Evolutionary conservation across 2,797 vertebrate species (phyloP).

Genomic region (Epinephelus coioides): DNA sequence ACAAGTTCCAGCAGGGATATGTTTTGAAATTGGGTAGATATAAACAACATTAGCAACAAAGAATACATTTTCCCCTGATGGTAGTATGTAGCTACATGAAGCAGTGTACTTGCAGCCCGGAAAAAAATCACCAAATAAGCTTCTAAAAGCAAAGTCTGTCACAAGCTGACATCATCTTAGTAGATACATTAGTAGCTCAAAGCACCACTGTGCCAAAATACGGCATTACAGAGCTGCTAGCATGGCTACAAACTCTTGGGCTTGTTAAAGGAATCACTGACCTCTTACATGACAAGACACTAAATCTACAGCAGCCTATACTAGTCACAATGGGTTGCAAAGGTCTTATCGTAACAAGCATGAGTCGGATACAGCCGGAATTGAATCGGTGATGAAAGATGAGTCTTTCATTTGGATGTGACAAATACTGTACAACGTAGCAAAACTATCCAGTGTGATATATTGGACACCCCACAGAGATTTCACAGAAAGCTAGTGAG

Average conservation of each 20-base stretch:
- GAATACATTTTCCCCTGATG: too few species aligned
- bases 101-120: too few species aligned
- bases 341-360: slow-evolving; percentile 30
- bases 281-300: slow-evolving; percentile 13
- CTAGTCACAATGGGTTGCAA: slow-evolving; percentile 7
- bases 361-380: slow-evolving; percentile 18
- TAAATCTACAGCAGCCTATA: slow-evolving; percentile 25
- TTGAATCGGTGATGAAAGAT: slow-evolving; percentile 29
- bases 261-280: slow-evolving; percentile 1
- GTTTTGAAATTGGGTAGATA: too few species aligned
- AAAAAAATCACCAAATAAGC: too few species aligned
- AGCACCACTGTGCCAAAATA: too few species aligned
- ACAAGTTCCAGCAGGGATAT: too few species aligned
- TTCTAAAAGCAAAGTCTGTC: too few species aligned
- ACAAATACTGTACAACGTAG: background rate
- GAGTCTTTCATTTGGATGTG: slow-evolving; percentile 13
- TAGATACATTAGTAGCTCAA: background rate
- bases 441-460: slow-evolving; percentile 15
- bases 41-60: too few species aligned
- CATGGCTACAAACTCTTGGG: background rate
- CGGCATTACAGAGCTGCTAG: background rate
- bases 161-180: too few species aligned
- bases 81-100: too few species aligned
- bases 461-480: background rate
- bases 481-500: slow-evolving; percentile 22